Base-by-base conservation (phyloP, 1,140 invertebrate species). In the Formica exsecta region DNA sequence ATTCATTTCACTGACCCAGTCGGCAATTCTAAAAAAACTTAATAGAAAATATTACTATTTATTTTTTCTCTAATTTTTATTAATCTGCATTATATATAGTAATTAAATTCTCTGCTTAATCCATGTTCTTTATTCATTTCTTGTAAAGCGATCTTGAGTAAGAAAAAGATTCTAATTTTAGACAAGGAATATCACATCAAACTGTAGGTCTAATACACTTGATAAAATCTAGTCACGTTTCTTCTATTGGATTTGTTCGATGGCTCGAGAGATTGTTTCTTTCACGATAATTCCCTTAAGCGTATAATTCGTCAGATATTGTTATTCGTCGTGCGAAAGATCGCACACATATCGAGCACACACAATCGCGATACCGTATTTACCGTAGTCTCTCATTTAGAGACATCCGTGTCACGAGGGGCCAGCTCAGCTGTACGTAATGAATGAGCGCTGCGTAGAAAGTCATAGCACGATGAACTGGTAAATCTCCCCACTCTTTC, bases 321-420 rank as follows among this genome's bases (percentile, higher is more conserved):
- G 19, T 38, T 19, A 65, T 36, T n/a, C 16, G 5, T 62, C 22
- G 4, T 13, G 16, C n/a, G 61, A 59, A 44, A 22, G 62, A 19
- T 44, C n/a, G n/a, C n/a, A 29, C 22, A 74, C 61, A 48, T 36
- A 62, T 41, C 61, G 68, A 48, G 16, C 41, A 51, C 41, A 51
- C 54, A 32, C 51, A 54, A 5, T 38, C 38, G 11, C 13, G 57
- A 65, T 85, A 85, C 32, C 5, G 29, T 11, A 22, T 70, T 73
- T 77, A 71, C 36, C 73, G 32, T 13, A 13, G 16, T 44, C 61
- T 48, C 36, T 32, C n/a, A 7, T 3, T 38, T 19, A 70, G 6
- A 25, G 73, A 64, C 71, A 44, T 29, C n/a, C 65, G 81, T 62
- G 73, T 86, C 38, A 68, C 83, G 66, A 77, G 61, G 65, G 25